A percentile compares a stretch with the other conserved stretches of the same genome.
Evolutionary conservation across 2,797 vertebrate genomes (phyloP).

Genomic region (Cercopithecus hamlyni): DNA sequence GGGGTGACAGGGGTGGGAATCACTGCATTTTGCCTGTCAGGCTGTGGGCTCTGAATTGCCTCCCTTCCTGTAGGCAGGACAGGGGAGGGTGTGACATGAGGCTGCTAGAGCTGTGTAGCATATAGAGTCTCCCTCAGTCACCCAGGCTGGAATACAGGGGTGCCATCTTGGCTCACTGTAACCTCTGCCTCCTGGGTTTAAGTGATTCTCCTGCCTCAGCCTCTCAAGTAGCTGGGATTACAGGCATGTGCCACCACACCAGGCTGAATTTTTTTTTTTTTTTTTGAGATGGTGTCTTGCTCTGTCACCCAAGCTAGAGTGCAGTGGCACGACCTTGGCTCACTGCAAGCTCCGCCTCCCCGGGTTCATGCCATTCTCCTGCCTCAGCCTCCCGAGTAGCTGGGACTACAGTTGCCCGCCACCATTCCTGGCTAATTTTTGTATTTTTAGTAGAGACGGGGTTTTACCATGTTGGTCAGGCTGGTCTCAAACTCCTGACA

Average conservation of each 20-base stretch:
- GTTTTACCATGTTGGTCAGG: not conserved
- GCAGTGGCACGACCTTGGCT: too few relatives aligned
- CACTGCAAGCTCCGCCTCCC: not conserved
- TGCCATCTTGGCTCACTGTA: not conserved
- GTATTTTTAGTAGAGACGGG: not conserved
- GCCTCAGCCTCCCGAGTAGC: not conserved
- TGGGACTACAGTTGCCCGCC: not conserved
- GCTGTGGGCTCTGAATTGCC: not conserved
- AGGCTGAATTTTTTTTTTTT: too few relatives aligned
- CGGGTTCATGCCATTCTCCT: not conserved
- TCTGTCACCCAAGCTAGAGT: too few relatives aligned
- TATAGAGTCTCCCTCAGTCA: too few relatives aligned
- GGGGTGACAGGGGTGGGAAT: too few relatives aligned
- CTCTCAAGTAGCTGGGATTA: not conserved
- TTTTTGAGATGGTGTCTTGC: too few relatives aligned
- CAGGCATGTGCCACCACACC: not conserved
- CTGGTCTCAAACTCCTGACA: not conserved
- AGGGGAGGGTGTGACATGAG: not conserved
- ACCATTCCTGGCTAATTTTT: not conserved
- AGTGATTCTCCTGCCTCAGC: not conserved
- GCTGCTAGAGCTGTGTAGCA: not conserved
- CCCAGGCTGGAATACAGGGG: not conserved
- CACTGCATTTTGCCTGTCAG: not conserved
- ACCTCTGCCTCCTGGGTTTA: not conserved
- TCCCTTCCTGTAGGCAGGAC: not conserved